Evolutionary conservation across 2,888 invertebrate genomes (phyloP).

Genomic region (Parascotia fuliginaria): DNA sequence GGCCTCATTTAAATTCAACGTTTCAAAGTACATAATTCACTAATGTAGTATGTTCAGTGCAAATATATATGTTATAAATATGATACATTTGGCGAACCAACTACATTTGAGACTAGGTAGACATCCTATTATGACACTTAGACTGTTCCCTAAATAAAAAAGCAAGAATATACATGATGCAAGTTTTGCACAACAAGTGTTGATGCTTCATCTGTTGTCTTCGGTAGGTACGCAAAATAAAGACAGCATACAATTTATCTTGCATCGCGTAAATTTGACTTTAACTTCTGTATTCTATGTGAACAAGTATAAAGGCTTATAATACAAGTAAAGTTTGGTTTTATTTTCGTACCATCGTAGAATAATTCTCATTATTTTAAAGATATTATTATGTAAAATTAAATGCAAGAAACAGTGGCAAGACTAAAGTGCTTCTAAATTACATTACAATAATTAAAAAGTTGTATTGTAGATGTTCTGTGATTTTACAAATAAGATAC

Average conservation of each 20-base stretch:
- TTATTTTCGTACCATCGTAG: conserved; percentile 22
- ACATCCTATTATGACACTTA: conserved; percentile 27
- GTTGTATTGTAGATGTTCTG: not conserved
- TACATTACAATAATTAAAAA: conserved; percentile 1
- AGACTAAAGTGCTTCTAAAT: conserved; percentile 50
- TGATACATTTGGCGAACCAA: conserved; percentile 27
- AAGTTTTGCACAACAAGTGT: not conserved
- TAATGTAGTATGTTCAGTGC: conserved; percentile 34
- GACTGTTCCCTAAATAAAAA: conserved; percentile 18
- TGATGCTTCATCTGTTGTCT: not conserved
- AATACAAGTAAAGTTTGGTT: conserved; percentile 39
- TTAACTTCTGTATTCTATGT: conserved; percentile 9
- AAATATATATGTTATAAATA: conserved; percentile 8
- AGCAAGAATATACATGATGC: conserved; percentile 11
- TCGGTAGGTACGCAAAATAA: not conserved
- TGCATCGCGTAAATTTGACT: conserved; percentile 11
- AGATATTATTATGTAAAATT: conserved; percentile 53
- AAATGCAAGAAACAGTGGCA: conserved; percentile 76
- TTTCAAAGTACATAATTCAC: conserved; percentile 26
- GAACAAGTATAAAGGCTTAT: conserved; percentile 26
- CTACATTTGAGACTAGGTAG: conserved; percentile 47
- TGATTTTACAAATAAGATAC: not conserved
- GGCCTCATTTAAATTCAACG: conserved; percentile 35
- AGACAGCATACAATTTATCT: not conserved
- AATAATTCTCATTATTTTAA: conserved; percentile 11